Base-by-base conservation (phyloP, 2,888 invertebrate genomes). In the Zygaena filipendulae region DNA sequence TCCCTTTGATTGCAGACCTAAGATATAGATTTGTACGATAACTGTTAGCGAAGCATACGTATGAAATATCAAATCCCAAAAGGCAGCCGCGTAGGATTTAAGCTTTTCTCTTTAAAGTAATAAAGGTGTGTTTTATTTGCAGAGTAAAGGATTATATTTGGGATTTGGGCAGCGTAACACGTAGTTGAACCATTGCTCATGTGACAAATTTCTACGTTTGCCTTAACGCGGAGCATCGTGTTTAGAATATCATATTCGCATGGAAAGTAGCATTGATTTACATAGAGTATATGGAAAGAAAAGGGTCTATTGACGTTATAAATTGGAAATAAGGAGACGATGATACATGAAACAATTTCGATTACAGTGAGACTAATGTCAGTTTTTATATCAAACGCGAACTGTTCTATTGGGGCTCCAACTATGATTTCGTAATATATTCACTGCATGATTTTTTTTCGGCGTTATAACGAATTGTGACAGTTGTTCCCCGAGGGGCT, bases 201-300 rank as follows among this genome's bases (percentile, higher is more conserved):
- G 77, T 79, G 77, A 79, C 77, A 79, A 79, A 79, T 79, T 79
- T 77, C 71, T 74, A 68, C 77, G 71, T 77, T 77, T 77, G 74
- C 77, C 71, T 75, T 75, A 74, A 74, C 77, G 72, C 66, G 64
- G 59, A 51, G 52, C 56, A 55, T 53, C 79, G 77, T 77, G 79
- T 72, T 74, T 72, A 67, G 79, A 77, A 79, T 79, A 77, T 72
- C 68, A 66, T 62, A 71, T 69, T 56, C 54, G 51, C 46, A 52
- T 47, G 52, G 49, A 52, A 59, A 59, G 52, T 60, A 58, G 55
- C 64, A 72, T 72, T 72, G 71, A 75, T 79, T 75, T 74, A 67
- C 68, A 70, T 69, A 58, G n/a, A n/a, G n/a, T n/a, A n/a, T 39
- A 52, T 47, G 47, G 50, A 55, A 43, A 56, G 56, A 32, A 30